These are phyloP conservation scores for Elephantulus edwardii DNA, from an alignment of 2,113 vertebrate species.

Conservation along the genomic window DNA sequence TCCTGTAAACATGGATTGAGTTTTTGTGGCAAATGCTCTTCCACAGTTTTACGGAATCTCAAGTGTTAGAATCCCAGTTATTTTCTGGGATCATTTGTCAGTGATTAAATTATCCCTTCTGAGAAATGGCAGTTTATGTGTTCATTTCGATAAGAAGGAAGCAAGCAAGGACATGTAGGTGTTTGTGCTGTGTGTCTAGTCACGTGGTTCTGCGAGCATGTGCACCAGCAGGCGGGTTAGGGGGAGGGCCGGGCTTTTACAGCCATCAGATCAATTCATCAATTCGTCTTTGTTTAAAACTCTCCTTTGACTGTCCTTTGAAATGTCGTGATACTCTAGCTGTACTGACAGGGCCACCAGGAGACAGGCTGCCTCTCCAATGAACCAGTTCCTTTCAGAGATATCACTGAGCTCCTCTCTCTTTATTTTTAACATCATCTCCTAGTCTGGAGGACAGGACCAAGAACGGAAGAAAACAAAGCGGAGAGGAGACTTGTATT, in stretches of 20 bases:
- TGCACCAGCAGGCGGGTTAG: background rate
- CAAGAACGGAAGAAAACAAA: slow-evolving; percentile 97
- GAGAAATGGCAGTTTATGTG: background rate
- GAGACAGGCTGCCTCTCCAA: slow-evolving; percentile 39
- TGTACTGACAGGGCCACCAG: background rate
- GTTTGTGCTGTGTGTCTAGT: background rate
- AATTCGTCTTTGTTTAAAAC: background rate
- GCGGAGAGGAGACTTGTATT: slow-evolving; percentile 96
- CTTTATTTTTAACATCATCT: slow-evolving; percentile 72
- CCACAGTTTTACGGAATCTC: background rate
- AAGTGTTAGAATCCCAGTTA: background rate
- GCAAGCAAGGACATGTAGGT: background rate
- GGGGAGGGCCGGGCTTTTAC: background rate
- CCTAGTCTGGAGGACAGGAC: slow-evolving; percentile 96
- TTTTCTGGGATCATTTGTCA: background rate
- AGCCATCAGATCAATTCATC: background rate
- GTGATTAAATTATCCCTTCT: background rate
- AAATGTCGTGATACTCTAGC: background rate
- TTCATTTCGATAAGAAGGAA: background rate
- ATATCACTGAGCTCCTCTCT: slow-evolving; percentile 55
- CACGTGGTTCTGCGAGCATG: slow-evolving; percentile 30
- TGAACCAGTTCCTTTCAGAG: background rate
- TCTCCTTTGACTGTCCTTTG: slow-evolving; percentile 13
- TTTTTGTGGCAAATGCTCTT: accelerated
- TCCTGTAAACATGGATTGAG: background rate